These are phyloP conservation scores for Pristionchus entomophagus DNA, from an alignment of 2,888 invertebrate genomes.

Conservation along the genomic window DNA sequence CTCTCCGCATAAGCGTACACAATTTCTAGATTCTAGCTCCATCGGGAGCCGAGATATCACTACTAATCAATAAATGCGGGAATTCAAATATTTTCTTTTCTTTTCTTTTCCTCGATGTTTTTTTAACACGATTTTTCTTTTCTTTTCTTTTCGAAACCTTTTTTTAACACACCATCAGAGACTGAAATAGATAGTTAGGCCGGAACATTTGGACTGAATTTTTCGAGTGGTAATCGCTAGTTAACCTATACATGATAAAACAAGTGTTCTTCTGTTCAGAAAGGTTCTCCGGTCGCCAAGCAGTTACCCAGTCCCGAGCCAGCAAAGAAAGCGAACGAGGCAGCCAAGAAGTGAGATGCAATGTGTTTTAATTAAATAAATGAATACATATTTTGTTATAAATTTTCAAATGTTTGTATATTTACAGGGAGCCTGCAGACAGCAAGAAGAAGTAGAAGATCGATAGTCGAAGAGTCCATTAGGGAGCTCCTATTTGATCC, in stretches of 20 bases:
- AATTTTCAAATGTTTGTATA: not conserved
- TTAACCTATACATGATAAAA: no score
- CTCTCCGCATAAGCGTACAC: no score
- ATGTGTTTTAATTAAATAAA: not conserved
- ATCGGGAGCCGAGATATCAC: no score
- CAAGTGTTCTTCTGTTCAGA: not conserved
- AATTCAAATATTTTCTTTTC: no score
- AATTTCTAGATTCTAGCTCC: no score
- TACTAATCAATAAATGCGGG: no score
- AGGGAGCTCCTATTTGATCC: not conserved
- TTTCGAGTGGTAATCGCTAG: no score
- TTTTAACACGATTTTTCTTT: no score
- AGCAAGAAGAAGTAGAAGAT: not conserved
- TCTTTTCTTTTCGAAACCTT: not conserved
- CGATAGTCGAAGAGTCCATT: not conserved
- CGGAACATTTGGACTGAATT: no score
- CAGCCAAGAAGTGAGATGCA: slow-evolving; percentile 4
- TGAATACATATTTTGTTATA: not conserved
- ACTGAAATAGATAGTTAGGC: no score
- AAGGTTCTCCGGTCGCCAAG: not conserved
- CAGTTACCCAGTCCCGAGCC: no score
- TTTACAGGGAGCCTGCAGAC: not conserved
- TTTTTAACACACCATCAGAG: not conserved
- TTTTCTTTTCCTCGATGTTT: no score
- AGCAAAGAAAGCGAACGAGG: not conserved